Conservation (phyloP, 2,888 invertebrate genomes). For the Operophtera brumata region DNA sequence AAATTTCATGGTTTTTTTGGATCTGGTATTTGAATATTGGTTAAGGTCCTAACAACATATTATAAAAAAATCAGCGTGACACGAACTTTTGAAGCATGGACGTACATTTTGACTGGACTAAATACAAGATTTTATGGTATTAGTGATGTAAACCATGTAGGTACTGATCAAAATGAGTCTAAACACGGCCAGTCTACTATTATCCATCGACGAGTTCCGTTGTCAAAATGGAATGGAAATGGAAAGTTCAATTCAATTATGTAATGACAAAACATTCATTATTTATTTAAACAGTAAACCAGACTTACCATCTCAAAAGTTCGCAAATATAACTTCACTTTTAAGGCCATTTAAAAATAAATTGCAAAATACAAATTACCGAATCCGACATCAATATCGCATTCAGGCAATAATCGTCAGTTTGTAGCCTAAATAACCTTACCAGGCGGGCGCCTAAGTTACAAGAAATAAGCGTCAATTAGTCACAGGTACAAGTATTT, state of each 20-base stretch:
- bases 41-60: no score
- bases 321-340: conserved; percentile 41
- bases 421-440: conserved; percentile 67
- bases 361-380: conserved; percentile 71
- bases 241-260: not conserved
- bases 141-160: no score
- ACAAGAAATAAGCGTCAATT: conserved; percentile 22
- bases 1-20: no score
- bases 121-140: no score
- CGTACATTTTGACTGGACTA: no score
- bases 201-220: no score
- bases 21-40: no score
- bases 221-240: not conserved
- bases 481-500: no score
- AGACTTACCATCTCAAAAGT: conserved; percentile 25
- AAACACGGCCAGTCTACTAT: no score
- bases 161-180: no score
- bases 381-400: conserved; percentile 68
- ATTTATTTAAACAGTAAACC: conserved; percentile 23
- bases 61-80: no score
- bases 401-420: conserved; percentile 73
- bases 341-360: conserved; percentile 50
- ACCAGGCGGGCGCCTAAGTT: conserved; percentile 33
- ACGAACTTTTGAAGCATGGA: no score
- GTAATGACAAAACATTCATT: conserved; percentile 21